Base-by-base conservation (phyloP, 2,888 invertebrate genomes). In the Orgyia antiqua region DNA sequence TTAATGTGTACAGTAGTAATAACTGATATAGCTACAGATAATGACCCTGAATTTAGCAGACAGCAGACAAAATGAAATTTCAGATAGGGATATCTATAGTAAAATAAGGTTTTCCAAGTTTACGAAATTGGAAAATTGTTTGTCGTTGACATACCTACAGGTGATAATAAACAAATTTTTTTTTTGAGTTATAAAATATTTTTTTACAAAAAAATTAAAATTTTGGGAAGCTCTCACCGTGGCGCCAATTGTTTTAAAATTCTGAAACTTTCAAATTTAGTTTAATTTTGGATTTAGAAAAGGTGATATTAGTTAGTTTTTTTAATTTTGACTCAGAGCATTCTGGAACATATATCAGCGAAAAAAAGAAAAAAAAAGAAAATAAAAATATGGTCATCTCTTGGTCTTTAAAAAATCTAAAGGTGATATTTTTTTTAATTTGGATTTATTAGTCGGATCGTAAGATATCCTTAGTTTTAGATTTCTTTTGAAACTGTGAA, bases 251-350 rank as follows among this genome's bases (percentile, higher is more conserved):
- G 4, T 20, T 4, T 20, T n/a, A 20, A 8, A 20, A 20, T 7
- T 20, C n/a, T 20, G 20, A 20, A 20, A 20, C 20, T 20, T 17
- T 17, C 20, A 5, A 20, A 20, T 20, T 20, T 20, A 20, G 20
- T 20, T 20, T 20, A 20, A 7, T 20, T 20, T 20, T 20, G n/a
- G 20, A 20, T 20, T 20, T n/a, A 7, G n/a, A 20, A 4, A 20
- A 20, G 4, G 20, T 20, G 20, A 20, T 20, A 8, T 20, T n/a
- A 20, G 20, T 20, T 20, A 20, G 20, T 20, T 20, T 20, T n/a
- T 20, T 20, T n/a, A 20, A 20, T 20, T 20, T 20, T 20, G 20
- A n/a, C 20, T 20, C n/a, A 8, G 20, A n/a, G 20, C n/a, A 20
- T 20, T 20, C 20, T 5, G 20, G 20, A n/a, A 20, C 8, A n/a